Evolutionary conservation across 2,888 invertebrate species (phyloP).

Genomic region (Tricholauxania praeusta): DNA sequence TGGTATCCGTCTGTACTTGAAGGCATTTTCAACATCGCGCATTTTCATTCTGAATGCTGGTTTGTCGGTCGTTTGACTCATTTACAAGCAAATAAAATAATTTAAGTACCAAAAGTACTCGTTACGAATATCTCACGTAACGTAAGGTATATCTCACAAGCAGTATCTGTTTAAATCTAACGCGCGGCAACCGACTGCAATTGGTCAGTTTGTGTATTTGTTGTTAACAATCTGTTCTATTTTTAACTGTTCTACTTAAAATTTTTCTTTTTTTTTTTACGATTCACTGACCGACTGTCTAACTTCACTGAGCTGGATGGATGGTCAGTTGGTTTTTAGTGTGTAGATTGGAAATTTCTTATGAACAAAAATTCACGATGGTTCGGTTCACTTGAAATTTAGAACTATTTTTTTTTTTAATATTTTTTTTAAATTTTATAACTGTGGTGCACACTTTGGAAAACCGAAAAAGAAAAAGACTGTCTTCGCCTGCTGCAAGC

Average conservation of each 20-base stretch:
- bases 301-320: too few relatives aligned
- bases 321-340: too few relatives aligned
- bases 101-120: constrained; percentile 12
- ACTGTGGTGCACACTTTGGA: not conserved
- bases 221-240: not conserved
- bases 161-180: not conserved
- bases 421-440: not conserved
- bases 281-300: too few relatives aligned
- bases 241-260: constrained; percentile 12
- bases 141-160: constrained; percentile 22
- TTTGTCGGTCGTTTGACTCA: constrained; percentile 55
- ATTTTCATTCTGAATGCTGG: constrained; percentile 62
- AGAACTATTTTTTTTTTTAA: constrained; percentile 5
- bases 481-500: not conserved
- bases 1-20: constrained; percentile 66
- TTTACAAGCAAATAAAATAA: constrained; percentile 27
- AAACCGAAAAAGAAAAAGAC: not conserved
- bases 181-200: not conserved
- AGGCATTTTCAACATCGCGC: constrained; percentile 65
- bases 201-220: not conserved
- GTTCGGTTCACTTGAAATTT: too few relatives aligned
- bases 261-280: not conserved
- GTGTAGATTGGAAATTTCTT: too few relatives aligned
- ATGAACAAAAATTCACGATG: too few relatives aligned
- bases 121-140: not conserved